Base-by-base conservation (phyloP, 2,797 vertebrate genomes). In the Esox lucius region DNA sequence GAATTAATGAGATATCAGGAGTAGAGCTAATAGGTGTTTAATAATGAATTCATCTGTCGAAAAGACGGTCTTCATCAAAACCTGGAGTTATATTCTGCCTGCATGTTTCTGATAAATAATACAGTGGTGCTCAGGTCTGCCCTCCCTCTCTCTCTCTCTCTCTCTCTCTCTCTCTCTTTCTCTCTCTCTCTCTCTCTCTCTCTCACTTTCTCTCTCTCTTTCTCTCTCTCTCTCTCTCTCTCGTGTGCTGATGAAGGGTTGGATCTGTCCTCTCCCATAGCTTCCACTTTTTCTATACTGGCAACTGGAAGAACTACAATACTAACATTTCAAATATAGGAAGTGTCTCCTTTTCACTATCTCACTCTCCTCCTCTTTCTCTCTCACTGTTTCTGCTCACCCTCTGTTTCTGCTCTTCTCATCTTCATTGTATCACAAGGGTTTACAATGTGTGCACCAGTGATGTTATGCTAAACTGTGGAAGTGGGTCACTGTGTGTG, bases 21-120 rank as follows among this genome's bases (percentile, higher is more conserved):
- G 77, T 84, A 67, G 83, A 85, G 78, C 85, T 87, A 86, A 88
- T 87, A 84, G 79, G 78, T 85, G 80, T 85, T 92, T 85, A 87
- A 91, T 90, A 85, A 90, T 91, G 89, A 80, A 90, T 77, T 24
- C 33, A 82, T 78, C 80, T 79, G 84, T 83, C 78, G 70, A 76
- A 84, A 79, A 76, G 77, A 70, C 78, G 76, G 75, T 75, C 82
- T 81, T 83, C 80, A 87, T 87, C 81, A 68, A 82, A 84, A 84
- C 75, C 73, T 76, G 69, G 68, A 77, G 46, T 59, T 75, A 56
- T 66, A 31, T 59, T 75, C 62, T 66, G 69, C 79, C 81, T 77
- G 73, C 62, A 71, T 77, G 75, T 81, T 85, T 82, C 70, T 74
- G 68, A 86, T 87, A 64, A 83, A 85, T 85, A 79, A 87, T 81